These are phyloP conservation scores for Drosophila koepferae DNA, from an alignment of 2,888 invertebrate species.

Conservation along the genomic window DNA sequence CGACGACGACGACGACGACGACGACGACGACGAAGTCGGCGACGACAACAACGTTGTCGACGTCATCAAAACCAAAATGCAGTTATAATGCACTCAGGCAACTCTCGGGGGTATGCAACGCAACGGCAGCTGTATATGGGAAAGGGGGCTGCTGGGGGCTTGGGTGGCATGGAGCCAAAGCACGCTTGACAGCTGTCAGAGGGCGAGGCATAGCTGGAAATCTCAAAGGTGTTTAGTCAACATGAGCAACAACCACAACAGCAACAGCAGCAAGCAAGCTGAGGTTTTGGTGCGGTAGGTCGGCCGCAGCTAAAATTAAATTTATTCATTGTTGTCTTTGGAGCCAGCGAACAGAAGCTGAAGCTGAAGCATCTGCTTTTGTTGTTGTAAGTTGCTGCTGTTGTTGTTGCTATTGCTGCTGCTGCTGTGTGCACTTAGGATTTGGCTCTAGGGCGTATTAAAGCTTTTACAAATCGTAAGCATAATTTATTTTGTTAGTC, in stretches of 20 bases:
- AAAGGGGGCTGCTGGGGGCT: not conserved
- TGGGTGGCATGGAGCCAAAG: slow-evolving; percentile 37
- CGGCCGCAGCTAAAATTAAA: slow-evolving; percentile 74
- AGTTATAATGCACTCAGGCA: slow-evolving; percentile 74
- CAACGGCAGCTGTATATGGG: not conserved
- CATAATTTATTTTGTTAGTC: slow-evolving; percentile 76
- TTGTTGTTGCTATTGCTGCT: slow-evolving; percentile 18
- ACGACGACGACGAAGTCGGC: slow-evolving; percentile 36
- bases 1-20: slow-evolving; percentile 33
- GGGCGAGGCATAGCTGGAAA: slow-evolving; percentile 72
- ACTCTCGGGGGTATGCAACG: slow-evolving; percentile 2
- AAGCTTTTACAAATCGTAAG: slow-evolving; percentile 79
- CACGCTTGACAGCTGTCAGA: slow-evolving; percentile 76
- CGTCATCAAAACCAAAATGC: slow-evolving; percentile 79
- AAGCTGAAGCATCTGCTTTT: slow-evolving; percentile 39
- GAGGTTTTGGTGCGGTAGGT: slow-evolving; percentile 73
- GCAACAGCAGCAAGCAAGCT: slow-evolving; percentile 33
- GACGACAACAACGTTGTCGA: slow-evolving; percentile 61
- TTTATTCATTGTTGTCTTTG: slow-evolving; percentile 78
- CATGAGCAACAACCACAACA: slow-evolving; percentile 64
- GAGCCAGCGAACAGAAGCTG: slow-evolving; percentile 36
- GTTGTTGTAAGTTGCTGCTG: slow-evolving; percentile 17
- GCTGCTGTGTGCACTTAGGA: slow-evolving; percentile 70
- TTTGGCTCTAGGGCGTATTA: slow-evolving; percentile 77
- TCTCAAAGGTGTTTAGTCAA: slow-evolving; percentile 78